Base-by-base conservation (phyloP, 2,113 vertebrate genomes). In the Pandion haliaetus region DNA sequence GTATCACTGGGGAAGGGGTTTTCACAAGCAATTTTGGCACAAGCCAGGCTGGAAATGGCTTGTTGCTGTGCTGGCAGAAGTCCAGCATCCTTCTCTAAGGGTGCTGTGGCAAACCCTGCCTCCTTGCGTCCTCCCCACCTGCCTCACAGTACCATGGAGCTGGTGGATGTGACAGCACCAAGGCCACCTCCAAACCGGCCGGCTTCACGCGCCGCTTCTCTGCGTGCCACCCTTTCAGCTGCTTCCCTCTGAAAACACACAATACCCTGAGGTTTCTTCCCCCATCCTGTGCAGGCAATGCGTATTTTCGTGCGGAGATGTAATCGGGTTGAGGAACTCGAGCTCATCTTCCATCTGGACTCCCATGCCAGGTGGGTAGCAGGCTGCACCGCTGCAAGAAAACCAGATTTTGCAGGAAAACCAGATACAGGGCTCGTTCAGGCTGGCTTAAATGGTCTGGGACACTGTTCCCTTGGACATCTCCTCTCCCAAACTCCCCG, bases 301-400 rank as follows among this genome's bases (percentile, higher is more conserved):
- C 0, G 0, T 74, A 1, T 55, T 88, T 85, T 71, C 62, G 23
- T 0, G 0, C n/a, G 29, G 65, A 78, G n/a, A 15, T 76, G 25
- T 76, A 36, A 55, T 21, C 0, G 0, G 42, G 32, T 63, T 9
- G 14, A 40, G 57, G 62, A 65, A 65, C 79, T 88, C 0, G 0
- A 79, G 73, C 61, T 82, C 6, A 36, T 81, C 24, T 58, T 62
- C 77, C 28, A 5, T 44, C 7, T 7, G 63, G 63, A 95, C 34
- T 19, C 45, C 14, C 3, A 3, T 47, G 47, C 38, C 4, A 5
- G 25, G 25, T 57, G 32, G 25, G 24, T 28, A 23, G 5, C 50
- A 17, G 84, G 84, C 72, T 70, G 14, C 3, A 1, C 77, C 18
- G 3, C 52, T 82, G 44, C 67, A 8, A 5, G 2, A 0, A 40